Evolutionary conservation across 2,888 invertebrate species (phyloP).

Genomic region (Synergus gifuensis): DNA sequence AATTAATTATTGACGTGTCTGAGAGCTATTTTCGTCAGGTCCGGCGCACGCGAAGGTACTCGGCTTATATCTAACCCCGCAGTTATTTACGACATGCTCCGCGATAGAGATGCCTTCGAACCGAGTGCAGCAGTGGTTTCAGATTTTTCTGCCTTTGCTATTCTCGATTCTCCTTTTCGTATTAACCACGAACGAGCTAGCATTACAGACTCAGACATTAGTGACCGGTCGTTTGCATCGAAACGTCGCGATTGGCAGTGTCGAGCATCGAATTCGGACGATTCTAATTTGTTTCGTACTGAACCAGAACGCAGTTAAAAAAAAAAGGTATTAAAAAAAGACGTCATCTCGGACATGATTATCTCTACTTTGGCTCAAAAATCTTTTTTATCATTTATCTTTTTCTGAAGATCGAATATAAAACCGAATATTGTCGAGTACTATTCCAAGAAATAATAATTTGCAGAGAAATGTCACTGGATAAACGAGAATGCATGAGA

Average conservation of each 20-base stretch:
- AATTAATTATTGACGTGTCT: conserved; percentile 74
- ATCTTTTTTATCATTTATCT: not conserved
- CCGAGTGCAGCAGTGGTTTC: conserved; percentile 47
- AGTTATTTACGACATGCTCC: conserved; percentile 63
- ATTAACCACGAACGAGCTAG: conserved; percentile 51
- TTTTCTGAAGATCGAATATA: not conserved
- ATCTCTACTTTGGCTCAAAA: not conserved
- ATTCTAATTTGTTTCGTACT: conserved; percentile 55
- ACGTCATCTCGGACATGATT: not conserved
- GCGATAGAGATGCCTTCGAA: conserved; percentile 55
- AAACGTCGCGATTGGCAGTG: conserved; percentile 56
- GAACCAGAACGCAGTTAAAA: not conserved
- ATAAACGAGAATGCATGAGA: not conserved
- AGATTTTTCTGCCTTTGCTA: conserved; percentile 56
- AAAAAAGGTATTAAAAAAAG: not conserved
- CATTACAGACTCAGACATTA: conserved; percentile 55
- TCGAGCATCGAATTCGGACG: conserved; percentile 57
- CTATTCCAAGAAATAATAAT: not conserved
- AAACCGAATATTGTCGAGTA: not conserved
- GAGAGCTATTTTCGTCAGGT: conserved; percentile 68
- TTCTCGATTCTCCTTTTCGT: conserved; percentile 51
- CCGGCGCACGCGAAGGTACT: conserved; percentile 59
- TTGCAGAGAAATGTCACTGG: not conserved
- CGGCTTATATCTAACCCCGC: conserved; percentile 60
- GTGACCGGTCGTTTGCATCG: conserved; percentile 58